phyloP scores from a whole-genome alignment of 2,113 vertebrate genomes.

The Centropus bengalensis region DNA sequence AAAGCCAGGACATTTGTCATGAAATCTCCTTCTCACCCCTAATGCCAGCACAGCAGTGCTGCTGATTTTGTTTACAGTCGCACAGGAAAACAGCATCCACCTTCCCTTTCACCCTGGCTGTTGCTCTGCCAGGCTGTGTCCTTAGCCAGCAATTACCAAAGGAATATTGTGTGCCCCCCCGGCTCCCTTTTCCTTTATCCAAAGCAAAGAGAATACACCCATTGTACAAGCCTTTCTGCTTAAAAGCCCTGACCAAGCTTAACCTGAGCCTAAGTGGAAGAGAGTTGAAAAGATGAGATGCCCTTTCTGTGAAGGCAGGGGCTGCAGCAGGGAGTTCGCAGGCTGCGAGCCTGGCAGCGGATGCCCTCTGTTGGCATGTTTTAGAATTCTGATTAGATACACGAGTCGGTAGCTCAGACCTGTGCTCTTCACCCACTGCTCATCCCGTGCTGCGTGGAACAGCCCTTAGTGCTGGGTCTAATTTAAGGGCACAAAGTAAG shows the following conservation, averaged over 20 bases:
- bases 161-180: neutral
- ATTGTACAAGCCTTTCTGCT: neutral
- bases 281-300: neutral
- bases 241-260: neutral
- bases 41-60: neutral
- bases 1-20: neutral
- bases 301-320: neutral
- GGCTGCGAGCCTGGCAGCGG: conserved; percentile 30
- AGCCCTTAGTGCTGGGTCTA: neutral
- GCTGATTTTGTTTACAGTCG: conserved; percentile 27
- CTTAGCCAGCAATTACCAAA: conserved; percentile 26
- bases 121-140: neutral
- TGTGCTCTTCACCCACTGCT: rapidly evolving
- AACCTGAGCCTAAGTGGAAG: neutral
- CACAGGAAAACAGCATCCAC: neutral
- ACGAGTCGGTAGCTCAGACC: neutral
- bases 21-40: neutral
- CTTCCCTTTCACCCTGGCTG: neutral
- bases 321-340: neutral
- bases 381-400: conserved; percentile 57
- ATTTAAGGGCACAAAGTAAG: neutral
- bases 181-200: neutral
- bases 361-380: conserved; percentile 82
- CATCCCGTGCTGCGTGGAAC: neutral
- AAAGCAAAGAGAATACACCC: neutral